These are phyloP conservation scores for Drosophila dunni DNA, from an alignment of 1,140 invertebrate species.

Conservation along the genomic window DNA sequence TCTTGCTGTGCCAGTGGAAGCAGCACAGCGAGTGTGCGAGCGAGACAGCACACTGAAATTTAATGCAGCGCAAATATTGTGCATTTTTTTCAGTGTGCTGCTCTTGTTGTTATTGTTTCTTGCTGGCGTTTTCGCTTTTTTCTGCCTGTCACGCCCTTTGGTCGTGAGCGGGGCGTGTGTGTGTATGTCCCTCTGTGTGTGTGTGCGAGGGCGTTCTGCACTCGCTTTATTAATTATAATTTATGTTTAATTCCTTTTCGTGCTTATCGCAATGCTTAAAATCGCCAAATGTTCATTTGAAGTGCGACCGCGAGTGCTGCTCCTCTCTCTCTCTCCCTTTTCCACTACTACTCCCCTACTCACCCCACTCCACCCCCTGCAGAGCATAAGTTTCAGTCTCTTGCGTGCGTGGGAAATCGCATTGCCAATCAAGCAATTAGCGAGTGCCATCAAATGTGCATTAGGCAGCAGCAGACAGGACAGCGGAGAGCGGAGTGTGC, in stretches of 20 bases:
- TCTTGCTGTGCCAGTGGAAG: constrained; percentile 21
- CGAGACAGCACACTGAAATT: constrained; percentile 40
- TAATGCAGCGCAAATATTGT: constrained; percentile 65
- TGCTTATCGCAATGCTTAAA: constrained; percentile 58
- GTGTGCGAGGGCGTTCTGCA: constrained; percentile 21
- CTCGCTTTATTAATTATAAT: constrained; percentile 77
- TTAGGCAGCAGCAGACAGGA: constrained; percentile 56
- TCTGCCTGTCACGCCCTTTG: constrained; percentile 52
- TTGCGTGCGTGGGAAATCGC: constrained; percentile 67
- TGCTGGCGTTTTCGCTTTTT: constrained; percentile 25
- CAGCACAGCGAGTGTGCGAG: not conserved
- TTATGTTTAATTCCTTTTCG: constrained; percentile 64
- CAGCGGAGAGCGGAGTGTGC: constrained; percentile 5
- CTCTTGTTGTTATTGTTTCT: constrained; percentile 5
- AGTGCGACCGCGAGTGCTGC: not conserved
- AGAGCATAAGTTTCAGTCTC: constrained; percentile 10
- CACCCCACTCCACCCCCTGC: not conserved
- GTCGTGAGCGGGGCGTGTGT: constrained; percentile 45
- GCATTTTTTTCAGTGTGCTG: constrained; percentile 26
- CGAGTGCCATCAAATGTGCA: constrained; percentile 80
- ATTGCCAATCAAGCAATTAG: constrained; percentile 80
- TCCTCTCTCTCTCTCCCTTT: not conserved
- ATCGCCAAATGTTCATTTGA: constrained; percentile 43
- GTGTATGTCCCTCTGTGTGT: constrained; percentile 15
- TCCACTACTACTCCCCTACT: not conserved